Evolutionary conservation across 2,888 invertebrate genomes (phyloP).

Genomic region (Leucoptera coffeella): DNA sequence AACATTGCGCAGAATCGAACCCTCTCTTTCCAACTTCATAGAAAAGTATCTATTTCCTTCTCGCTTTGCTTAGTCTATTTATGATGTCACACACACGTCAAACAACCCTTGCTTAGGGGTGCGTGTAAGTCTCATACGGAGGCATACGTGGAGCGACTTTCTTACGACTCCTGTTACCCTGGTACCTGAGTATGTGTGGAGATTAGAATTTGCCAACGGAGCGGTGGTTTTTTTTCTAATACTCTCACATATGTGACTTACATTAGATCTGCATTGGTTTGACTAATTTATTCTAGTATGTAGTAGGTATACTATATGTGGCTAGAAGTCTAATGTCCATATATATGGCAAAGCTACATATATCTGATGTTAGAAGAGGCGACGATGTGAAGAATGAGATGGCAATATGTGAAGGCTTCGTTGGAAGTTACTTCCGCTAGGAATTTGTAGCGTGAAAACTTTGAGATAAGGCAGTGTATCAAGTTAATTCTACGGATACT

Average conservation of each 20-base stretch:
- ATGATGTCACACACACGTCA: slow-evolving; percentile 18
- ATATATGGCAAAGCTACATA: too few relatives aligned
- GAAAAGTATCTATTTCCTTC: slow-evolving; percentile 31
- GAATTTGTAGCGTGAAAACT: too few relatives aligned
- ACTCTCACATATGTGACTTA: slow-evolving; percentile 13
- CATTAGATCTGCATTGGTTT: too few relatives aligned
- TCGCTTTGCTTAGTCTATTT: slow-evolving; percentile 23
- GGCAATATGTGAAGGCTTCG: too few relatives aligned
- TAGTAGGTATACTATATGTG: not conserved
- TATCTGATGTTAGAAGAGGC: too few relatives aligned
- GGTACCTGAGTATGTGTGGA: slow-evolving; percentile 48
- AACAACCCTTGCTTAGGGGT: slow-evolving; percentile 43
- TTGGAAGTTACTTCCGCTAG: too few relatives aligned
- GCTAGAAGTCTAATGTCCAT: too few relatives aligned
- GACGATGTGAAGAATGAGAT: too few relatives aligned
- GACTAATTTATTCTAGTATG: not conserved
- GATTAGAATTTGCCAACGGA: slow-evolving; percentile 53
- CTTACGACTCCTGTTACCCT: slow-evolving; percentile 27
- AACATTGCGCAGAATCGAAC: slow-evolving; percentile 43
- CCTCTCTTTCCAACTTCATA: slow-evolving; percentile 23
- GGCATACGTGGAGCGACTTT: slow-evolving; percentile 31
- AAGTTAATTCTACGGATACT: too few relatives aligned
- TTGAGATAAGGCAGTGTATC: too few relatives aligned
- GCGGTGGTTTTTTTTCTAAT: slow-evolving; percentile 44
- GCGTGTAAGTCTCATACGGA: slow-evolving; percentile 31